These are phyloP conservation scores for Nothobranchius kuhntae DNA, from an alignment of 2,113 vertebrate species.

Conservation along the genomic window DNA sequence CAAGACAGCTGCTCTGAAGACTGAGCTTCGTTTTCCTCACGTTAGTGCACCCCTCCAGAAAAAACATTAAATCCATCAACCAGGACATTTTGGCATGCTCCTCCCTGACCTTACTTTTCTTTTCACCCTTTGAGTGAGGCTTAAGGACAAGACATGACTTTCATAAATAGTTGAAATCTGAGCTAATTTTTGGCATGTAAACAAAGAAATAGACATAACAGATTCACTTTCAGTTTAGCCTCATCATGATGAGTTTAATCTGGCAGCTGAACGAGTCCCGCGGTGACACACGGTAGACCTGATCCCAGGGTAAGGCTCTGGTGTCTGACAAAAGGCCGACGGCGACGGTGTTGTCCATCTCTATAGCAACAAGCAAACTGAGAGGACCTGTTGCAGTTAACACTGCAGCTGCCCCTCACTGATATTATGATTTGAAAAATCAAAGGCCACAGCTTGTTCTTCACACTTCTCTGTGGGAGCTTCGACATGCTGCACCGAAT, in stretches of 20 bases:
- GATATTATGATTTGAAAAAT: constrained; percentile 31
- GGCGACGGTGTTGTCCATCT: constrained; percentile 64
- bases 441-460: constrained; percentile 19
- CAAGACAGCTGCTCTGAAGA: constrained; percentile 38
- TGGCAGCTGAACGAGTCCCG: constrained; percentile 57
- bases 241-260: constrained; percentile 35
- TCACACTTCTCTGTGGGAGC: constrained; percentile 4
- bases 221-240: constrained; percentile 5
- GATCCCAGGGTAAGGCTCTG: constrained; percentile 30
- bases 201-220: constrained; percentile 3
- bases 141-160: neutral
- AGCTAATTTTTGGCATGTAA: neutral
- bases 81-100: constrained; percentile 43
- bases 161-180: constrained; percentile 11
- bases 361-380: constrained; percentile 54
- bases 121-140: constrained; percentile 36
- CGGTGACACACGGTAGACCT: constrained; percentile 18
- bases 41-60: constrained; percentile 32
- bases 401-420: constrained; percentile 13
- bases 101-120: constrained; percentile 44
- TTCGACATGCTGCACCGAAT: constrained; percentile 12
- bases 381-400: constrained; percentile 40
- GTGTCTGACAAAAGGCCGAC: constrained; percentile 33
- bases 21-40: constrained; percentile 37
- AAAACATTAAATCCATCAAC: constrained; percentile 29